A percentile compares a stretch with the other conserved stretches of the same genome.
Evolutionary conservation across 1,140 invertebrate genomes (phyloP).

Genomic region (Caenorhabditis brenneri): DNA sequence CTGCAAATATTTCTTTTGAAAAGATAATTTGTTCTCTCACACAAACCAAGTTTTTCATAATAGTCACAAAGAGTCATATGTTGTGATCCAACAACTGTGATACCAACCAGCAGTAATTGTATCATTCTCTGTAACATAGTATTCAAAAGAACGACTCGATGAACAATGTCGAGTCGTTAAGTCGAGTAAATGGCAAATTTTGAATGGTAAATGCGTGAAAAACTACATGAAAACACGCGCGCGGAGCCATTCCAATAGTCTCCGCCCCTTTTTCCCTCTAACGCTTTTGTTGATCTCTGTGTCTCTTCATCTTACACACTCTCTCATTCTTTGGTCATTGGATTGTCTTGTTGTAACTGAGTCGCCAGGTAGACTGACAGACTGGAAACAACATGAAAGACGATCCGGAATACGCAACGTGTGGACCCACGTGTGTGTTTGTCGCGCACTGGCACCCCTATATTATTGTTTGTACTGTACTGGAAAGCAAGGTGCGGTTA

Average conservation of each 20-base stretch:
- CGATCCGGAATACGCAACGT: conserved; percentile 36
- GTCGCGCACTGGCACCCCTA: neutral
- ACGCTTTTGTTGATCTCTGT: neutral
- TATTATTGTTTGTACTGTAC: conserved; percentile 24
- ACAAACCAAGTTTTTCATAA: conserved; percentile 44
- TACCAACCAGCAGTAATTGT: conserved; percentile 20
- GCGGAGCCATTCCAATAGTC: neutral
- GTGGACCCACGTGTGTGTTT: conserved; percentile 20
- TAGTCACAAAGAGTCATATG: conserved; percentile 46
- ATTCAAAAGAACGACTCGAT: neutral
- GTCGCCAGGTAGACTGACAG: neutral
- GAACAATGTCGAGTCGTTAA: neutral
- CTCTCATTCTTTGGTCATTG: conserved; percentile 39
- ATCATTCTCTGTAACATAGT: neutral
- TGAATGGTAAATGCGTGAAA: conserved; percentile 33
- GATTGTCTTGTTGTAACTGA: conserved; percentile 39
- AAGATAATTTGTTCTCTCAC: neutral
- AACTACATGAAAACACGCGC: conserved; percentile 4
- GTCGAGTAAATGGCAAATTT: neutral
- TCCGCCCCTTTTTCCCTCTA: neutral
- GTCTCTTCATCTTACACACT: neutral
- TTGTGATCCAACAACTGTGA: conserved; percentile 33
- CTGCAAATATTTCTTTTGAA: neutral
- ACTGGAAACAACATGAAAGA: conserved; percentile 39
- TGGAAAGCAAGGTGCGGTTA: conserved; percentile 23